Percentiles rank a stretch among this genome's conserved stretches.
Conservation (phyloP, 1,140 invertebrate species). For the Tetragonula clypearis region DNA sequence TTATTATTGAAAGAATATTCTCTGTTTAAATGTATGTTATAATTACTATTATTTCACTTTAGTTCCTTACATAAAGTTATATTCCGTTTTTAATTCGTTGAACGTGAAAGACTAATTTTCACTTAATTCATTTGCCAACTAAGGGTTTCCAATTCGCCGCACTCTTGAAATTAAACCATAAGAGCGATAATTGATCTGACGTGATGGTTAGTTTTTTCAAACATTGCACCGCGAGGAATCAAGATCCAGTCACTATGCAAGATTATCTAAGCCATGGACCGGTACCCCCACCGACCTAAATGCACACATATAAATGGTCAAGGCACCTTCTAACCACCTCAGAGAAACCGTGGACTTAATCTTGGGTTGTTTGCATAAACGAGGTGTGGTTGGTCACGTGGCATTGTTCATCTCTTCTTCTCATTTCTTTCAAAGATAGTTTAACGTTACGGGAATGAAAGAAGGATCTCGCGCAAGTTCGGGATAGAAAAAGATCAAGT, state of each 20-base stretch:
- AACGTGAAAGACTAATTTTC: no score
- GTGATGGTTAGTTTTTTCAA: neutral
- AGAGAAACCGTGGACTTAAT: slow-evolving; percentile 74
- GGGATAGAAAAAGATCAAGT: neutral
- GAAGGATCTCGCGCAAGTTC: neutral
- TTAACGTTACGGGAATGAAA: neutral
- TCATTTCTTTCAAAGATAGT: neutral
- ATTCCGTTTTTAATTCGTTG: no score
- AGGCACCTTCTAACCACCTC: slow-evolving; percentile 77
- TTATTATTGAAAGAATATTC: no score
- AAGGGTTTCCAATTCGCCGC: no score
- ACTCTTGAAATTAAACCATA: no score
- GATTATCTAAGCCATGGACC: slow-evolving; percentile 68
- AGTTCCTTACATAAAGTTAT: no score
- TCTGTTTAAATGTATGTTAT: no score
- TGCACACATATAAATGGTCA: slow-evolving; percentile 80
- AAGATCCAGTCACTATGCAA: slow-evolving; percentile 48
- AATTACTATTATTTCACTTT: no score
- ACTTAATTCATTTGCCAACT: no score
- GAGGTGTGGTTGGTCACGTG: neutral
- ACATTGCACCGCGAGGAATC: slow-evolving; percentile 25
- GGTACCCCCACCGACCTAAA: slow-evolving; percentile 81
- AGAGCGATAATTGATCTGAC: no score
- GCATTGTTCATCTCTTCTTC: no score
- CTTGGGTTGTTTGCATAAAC: slow-evolving; percentile 22